Conservation (phyloP, 92 coral and sea anemone genomes). For the Isaurus tuberculatus region DNA sequence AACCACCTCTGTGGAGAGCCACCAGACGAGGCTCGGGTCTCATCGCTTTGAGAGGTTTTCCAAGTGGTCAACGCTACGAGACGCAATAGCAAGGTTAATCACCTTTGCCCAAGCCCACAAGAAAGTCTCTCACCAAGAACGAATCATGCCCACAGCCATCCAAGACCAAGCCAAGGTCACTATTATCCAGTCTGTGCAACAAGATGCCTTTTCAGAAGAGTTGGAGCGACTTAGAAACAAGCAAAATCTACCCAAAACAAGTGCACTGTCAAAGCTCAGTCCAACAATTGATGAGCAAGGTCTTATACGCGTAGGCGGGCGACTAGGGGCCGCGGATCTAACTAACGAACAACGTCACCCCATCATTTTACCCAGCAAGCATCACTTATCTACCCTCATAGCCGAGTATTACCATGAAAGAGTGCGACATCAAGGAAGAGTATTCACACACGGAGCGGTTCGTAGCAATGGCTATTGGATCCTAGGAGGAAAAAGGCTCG, state of each 20-base stretch:
- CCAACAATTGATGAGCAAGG: constrained; percentile 40
- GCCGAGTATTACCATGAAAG: constrained; percentile 35
- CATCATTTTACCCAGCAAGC: constrained; percentile 14
- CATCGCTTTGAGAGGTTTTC: constrained; percentile 57
- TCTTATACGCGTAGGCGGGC: constrained; percentile 48
- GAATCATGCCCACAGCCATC: neutral
- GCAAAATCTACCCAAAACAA: neutral
- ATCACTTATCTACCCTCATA: constrained; percentile 35
- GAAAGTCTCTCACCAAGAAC: neutral
- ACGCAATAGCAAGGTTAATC: constrained; percentile 43
- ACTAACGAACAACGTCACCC: constrained; percentile 35
- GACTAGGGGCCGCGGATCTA: constrained; percentile 17
- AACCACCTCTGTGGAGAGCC: constrained; percentile 19
- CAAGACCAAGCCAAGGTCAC: constrained; percentile 19
- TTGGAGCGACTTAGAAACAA: neutral
- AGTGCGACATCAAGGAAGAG: constrained; percentile 63
- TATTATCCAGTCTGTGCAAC: constrained; percentile 44
- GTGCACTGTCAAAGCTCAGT: constrained; percentile 45
- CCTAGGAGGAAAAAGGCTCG: constrained; percentile 56
- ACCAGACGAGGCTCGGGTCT: constrained; percentile 34
- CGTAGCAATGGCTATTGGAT: constrained; percentile 60
- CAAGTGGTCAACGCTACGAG: constrained; percentile 48
- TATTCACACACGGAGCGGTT: constrained; percentile 51
- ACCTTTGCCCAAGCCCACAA: neutral
- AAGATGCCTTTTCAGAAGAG: constrained; percentile 37